Conservation (phyloP, 2,888 invertebrate genomes). For the Zelleria hepariella region DNA sequence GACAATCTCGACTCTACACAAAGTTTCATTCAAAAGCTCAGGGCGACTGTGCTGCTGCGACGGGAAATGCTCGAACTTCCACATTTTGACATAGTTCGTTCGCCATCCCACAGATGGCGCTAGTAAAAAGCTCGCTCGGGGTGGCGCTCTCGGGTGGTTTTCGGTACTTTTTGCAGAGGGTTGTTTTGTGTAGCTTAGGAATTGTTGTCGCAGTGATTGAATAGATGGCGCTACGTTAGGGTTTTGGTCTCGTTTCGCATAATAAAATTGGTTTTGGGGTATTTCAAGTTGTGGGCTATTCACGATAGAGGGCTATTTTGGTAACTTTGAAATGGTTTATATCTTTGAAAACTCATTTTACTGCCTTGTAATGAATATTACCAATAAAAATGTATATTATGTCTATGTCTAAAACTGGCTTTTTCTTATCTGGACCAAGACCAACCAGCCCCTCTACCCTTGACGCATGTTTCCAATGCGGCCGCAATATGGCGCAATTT, state of each 20-base stretch:
- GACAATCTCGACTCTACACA: slow-evolving; percentile 21
- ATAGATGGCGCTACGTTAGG: slow-evolving; percentile 4
- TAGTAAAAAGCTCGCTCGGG: slow-evolving; percentile 14
- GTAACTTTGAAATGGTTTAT: no score
- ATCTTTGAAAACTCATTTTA: no score
- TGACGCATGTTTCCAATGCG: no score
- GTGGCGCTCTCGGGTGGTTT: not conserved
- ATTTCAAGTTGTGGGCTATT: not conserved
- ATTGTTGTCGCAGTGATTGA: slow-evolving; percentile 13
- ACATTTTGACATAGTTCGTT: slow-evolving; percentile 46
- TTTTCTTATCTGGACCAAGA: no score
- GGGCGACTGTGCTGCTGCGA: slow-evolving; percentile 31
- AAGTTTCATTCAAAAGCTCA: slow-evolving; percentile 62
- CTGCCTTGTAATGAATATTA: no score
- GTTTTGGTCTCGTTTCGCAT: not conserved
- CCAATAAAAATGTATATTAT: no score
- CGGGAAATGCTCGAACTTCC: slow-evolving; percentile 45
- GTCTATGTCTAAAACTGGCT: no score
- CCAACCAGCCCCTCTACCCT: no score
- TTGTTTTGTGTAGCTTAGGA: slow-evolving; percentile 21
- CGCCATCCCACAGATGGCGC: slow-evolving; percentile 60
- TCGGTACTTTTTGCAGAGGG: slow-evolving; percentile 10
- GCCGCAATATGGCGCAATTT: no score
- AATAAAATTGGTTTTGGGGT: not conserved
- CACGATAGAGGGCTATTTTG: not conserved